phyloP scores from a whole-genome alignment of 2,888 invertebrate genomes.

The Hypomecis atomaria region DNA sequence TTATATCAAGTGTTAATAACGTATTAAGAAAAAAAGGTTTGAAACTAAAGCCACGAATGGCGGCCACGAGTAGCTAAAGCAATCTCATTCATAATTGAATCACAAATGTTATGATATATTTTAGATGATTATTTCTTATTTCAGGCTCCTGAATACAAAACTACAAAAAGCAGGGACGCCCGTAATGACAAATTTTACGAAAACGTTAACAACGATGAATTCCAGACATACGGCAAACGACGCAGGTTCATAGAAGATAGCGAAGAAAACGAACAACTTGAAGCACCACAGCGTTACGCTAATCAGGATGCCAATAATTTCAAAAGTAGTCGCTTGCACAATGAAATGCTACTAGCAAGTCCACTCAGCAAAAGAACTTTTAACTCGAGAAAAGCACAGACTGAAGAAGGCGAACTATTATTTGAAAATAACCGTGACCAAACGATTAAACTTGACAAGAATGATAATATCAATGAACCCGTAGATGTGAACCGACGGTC shows the following conservation, averaged over 20 bases:
- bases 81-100: neutral
- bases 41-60: no score
- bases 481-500: constrained; percentile 49
- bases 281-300: constrained; percentile 45
- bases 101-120: no score
- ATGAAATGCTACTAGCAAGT: constrained; percentile 42
- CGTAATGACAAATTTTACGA: constrained; percentile 46
- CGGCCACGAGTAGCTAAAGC: neutral
- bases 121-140: neutral
- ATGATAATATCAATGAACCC: constrained; percentile 52
- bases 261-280: constrained; percentile 47
- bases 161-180: constrained; percentile 44
- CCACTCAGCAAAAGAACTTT: constrained; percentile 50
- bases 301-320: constrained; percentile 41
- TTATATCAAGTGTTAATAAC: no score
- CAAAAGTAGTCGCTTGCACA: constrained; percentile 47
- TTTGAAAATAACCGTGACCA: constrained; percentile 54
- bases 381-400: constrained; percentile 41
- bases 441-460: constrained; percentile 48
- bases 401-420: constrained; percentile 56
- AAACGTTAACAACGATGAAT: constrained; percentile 33
- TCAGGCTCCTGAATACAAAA: constrained; percentile 55
- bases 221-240: constrained; percentile 41
- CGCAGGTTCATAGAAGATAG: constrained; percentile 48
- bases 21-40: no score